These are phyloP conservation scores for Ostrea edulis DNA, from an alignment of 1,140 invertebrate genomes.

Conservation along the genomic window DNA sequence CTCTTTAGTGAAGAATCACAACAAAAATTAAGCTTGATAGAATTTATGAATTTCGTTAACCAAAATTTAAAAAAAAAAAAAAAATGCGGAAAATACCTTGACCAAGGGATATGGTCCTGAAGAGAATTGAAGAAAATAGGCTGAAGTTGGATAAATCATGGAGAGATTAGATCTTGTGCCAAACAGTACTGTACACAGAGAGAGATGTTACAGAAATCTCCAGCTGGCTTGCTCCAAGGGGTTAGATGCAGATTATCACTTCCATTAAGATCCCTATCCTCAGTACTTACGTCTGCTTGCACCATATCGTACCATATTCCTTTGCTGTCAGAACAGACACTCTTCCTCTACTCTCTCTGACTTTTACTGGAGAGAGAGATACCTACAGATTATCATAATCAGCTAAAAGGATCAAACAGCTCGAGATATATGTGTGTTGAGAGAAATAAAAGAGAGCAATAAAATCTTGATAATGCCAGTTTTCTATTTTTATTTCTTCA, in stretches of 20 bases:
- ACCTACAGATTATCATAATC: constrained; percentile 20
- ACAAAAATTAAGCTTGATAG: no score
- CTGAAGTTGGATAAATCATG: not conserved
- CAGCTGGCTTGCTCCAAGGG: constrained; percentile 18
- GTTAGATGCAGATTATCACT: constrained; percentile 8
- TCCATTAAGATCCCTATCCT: constrained; percentile 24
- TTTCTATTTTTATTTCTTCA: constrained; percentile 28
- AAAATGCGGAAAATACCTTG: no score
- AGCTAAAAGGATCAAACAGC: constrained; percentile 14
- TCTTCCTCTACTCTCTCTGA: not conserved
- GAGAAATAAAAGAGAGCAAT: constrained; percentile 11
- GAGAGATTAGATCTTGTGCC: not conserved
- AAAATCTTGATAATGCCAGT: constrained; percentile 11
- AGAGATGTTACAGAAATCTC: not conserved
- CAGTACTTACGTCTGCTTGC: constrained; percentile 5
- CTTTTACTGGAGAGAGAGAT: constrained; percentile 18
- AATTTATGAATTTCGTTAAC: no score
- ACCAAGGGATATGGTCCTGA: not conserved
- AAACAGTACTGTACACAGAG: constrained; percentile 3
- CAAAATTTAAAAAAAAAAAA: no score
- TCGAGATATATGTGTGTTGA: constrained; percentile 11
- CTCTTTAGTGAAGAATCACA: no score
- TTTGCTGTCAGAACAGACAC: constrained; percentile 3
- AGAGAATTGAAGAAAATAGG: not conserved
- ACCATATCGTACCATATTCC: not conserved